phyloP scores from a whole-genome alignment of 2,797 vertebrate species.

The Pterois miles region DNA sequence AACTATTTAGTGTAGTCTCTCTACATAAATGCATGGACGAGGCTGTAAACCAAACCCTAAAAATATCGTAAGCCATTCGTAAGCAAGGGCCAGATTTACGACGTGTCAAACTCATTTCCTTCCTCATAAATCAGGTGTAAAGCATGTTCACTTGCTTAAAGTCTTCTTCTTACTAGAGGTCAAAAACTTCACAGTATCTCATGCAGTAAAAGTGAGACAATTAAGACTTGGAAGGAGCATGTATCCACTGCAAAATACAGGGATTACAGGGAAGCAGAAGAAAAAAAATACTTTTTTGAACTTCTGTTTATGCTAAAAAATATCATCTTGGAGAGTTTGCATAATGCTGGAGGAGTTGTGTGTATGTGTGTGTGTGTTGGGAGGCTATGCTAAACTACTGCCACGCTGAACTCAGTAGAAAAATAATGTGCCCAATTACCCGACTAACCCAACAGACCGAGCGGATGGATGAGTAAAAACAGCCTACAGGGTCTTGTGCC shows the following conservation, averaged over 20 bases:
- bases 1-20: too few species aligned
- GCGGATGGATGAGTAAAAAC: constrained; percentile 6
- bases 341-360: constrained; percentile 4
- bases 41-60: too few species aligned
- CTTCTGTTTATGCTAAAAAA: not conserved
- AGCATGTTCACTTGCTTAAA: not conserved
- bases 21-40: not conserved
- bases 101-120: not conserved
- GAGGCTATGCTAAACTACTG: not conserved
- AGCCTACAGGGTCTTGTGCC: constrained; percentile 22
- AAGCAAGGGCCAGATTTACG: too few species aligned
- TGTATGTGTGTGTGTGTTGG: not conserved
- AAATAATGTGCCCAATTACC: constrained; percentile 27
- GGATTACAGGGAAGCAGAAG: not conserved
- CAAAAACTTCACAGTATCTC: not conserved
- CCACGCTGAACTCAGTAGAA: not conserved
- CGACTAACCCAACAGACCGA: constrained; percentile 4
- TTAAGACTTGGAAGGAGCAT: not conserved
- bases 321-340: not conserved
- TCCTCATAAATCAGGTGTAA: not conserved
- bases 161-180: not conserved
- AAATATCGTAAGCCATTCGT: too few species aligned
- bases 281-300: not conserved
- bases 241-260: not conserved
- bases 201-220: not conserved